These are phyloP conservation scores for Halocaridina rubra DNA, from an alignment of 2,888 invertebrate genomes.

Conservation along the genomic window DNA sequence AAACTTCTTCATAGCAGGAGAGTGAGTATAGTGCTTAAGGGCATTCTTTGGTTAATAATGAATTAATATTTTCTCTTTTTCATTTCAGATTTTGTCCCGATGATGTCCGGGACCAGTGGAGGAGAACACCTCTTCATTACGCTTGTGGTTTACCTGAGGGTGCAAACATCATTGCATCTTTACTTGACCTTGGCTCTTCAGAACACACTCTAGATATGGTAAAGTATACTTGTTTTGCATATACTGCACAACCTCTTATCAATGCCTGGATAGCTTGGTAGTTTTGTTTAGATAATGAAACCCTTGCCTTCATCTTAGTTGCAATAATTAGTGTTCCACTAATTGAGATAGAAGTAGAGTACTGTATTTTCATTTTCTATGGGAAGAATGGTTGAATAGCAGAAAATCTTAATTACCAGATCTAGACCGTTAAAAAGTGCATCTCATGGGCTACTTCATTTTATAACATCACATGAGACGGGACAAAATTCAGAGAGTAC, in stretches of 20 bases:
- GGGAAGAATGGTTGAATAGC: too few species aligned
- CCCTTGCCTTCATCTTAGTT: background rate
- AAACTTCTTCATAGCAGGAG: too few species aligned
- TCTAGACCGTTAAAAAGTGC: too few species aligned
- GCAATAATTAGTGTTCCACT: background rate
- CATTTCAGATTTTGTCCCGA: constrained; percentile 42
- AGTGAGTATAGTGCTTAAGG: too few species aligned
- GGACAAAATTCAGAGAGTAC: too few species aligned
- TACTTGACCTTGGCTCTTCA: constrained; percentile 63
- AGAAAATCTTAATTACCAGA: too few species aligned
- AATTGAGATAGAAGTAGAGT: too few species aligned
- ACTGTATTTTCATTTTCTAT: too few species aligned
- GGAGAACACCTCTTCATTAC: constrained; percentile 65
- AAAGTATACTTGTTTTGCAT: background rate
- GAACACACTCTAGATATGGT: constrained; percentile 65
- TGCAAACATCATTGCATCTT: background rate
- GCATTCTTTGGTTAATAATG: too few species aligned
- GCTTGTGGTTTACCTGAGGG: constrained; percentile 44
- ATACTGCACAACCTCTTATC: background rate
- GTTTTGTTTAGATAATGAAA: background rate
- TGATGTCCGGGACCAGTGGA: constrained; percentile 55
- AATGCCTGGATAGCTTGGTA: background rate
- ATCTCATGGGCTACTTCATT: too few species aligned
- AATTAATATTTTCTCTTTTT: too few species aligned
- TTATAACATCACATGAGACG: too few species aligned